phyloP scores from a whole-genome alignment of 1,140 invertebrate genomes.

The Chymomyza costata region DNA sequence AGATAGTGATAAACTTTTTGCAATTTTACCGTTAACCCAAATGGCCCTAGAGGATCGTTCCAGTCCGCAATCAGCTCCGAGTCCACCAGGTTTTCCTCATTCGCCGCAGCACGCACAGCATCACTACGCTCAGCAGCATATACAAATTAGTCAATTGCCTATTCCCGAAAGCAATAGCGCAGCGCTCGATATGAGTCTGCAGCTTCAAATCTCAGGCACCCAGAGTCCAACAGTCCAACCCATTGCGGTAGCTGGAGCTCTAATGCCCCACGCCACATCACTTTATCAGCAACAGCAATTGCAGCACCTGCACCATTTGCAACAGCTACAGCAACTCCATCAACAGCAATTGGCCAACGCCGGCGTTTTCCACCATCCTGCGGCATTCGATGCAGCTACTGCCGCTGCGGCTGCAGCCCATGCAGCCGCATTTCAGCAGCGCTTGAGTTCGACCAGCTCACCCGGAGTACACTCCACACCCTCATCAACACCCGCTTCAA shows the following conservation, averaged over 20 bases:
- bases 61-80: slow-evolving; percentile 79
- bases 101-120: slow-evolving; percentile 37
- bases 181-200: slow-evolving; percentile 59
- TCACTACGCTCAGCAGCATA: slow-evolving; percentile 6
- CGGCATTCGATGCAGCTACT: slow-evolving; percentile 38
- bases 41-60: slow-evolving; percentile 80
- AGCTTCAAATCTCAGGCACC: slow-evolving; percentile 23
- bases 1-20: not conserved
- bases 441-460: slow-evolving; percentile 45
- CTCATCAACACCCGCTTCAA: slow-evolving; percentile 58
- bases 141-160: slow-evolving; percentile 15
- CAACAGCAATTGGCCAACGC: slow-evolving; percentile 60
- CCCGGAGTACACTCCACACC: slow-evolving; percentile 44
- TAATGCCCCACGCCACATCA: slow-evolving; percentile 28
- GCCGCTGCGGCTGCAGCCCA: slow-evolving; percentile 46
- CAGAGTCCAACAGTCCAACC: slow-evolving; percentile 28
- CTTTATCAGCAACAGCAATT: slow-evolving; percentile 63
- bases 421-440: slow-evolving; percentile 60
- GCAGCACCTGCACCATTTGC: slow-evolving; percentile 65
- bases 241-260: slow-evolving; percentile 5
- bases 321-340: slow-evolving; percentile 66
- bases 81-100: slow-evolving; percentile 64
- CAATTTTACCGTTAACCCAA: slow-evolving; percentile 20
- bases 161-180: slow-evolving; percentile 13
- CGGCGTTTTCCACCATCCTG: slow-evolving; percentile 66